These are phyloP conservation scores for Eilema caniola DNA, from an alignment of 2,888 invertebrate species.

Conservation along the genomic window DNA sequence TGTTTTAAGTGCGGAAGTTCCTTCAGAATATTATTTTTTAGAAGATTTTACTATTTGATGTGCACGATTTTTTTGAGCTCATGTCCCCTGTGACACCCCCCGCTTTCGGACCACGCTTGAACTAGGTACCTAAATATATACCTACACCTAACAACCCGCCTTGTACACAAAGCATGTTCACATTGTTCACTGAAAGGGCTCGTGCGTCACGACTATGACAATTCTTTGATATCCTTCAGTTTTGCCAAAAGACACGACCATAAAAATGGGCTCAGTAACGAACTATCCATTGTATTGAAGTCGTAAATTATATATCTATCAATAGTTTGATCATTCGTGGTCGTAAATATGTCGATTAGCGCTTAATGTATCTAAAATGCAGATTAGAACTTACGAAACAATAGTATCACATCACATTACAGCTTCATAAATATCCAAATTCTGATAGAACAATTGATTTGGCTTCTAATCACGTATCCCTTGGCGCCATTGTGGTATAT, in stretches of 20 bases:
- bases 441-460: conserved; percentile 13
- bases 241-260: conserved; percentile 1
- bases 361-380: conserved; percentile 35
- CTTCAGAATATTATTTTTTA: no score
- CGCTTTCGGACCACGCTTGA: no score
- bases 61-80: no score
- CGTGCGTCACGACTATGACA: background rate
- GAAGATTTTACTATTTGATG: no score
- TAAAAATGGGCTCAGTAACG: conserved; percentile 19
- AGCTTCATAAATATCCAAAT: conserved; percentile 27
- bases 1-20: no score
- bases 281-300: conserved; percentile 29
- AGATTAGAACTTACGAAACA: conserved; percentile 36
- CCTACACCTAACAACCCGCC: no score
- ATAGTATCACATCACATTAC: conserved; percentile 30
- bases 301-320: conserved; percentile 16
- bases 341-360: conserved; percentile 26
- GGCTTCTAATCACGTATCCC: conserved; percentile 56
- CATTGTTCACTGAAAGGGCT: background rate
- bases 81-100: no score
- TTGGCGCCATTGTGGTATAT: conserved; percentile 62
- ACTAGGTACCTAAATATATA: no score
- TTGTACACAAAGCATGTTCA: background rate
- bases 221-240: conserved; percentile 14
- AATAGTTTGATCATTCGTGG: conserved; percentile 17